Percentiles rank a stretch among this genome's conserved stretches.
These are phyloP conservation scores for Lycodopsis pacificus DNA, from an alignment of 2,797 vertebrate genomes.

Conservation along the genomic window DNA sequence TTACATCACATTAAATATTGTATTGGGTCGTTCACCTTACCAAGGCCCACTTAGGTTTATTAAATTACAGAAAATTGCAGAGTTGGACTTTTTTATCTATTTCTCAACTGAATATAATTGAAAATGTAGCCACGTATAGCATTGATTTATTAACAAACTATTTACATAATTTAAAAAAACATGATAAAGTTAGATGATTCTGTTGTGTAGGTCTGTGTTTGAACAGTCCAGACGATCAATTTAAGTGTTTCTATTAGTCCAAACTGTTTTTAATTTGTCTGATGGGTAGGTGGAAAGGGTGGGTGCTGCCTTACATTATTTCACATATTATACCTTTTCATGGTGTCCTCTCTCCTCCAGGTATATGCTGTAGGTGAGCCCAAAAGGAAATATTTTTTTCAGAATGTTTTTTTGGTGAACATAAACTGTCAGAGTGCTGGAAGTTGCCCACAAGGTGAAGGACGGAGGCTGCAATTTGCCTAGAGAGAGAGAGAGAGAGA, in stretches of 20 bases:
- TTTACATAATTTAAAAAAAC: neutral
- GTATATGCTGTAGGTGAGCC: slow-evolving; percentile 70
- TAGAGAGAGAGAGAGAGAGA: slow-evolving; percentile 41
- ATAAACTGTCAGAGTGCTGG: slow-evolving; percentile 66
- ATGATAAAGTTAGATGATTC: neutral
- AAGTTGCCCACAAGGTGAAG: slow-evolving; percentile 72
- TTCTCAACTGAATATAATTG: neutral
- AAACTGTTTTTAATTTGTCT: neutral
- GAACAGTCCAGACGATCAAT: neutral
- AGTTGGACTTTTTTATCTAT: neutral
- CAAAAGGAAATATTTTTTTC: slow-evolving; percentile 61
- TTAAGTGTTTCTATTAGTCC: neutral
- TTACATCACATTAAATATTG: neutral
- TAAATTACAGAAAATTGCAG: neutral
- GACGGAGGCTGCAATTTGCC: slow-evolving; percentile 74
- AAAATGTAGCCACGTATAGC: neutral
- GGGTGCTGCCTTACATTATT: neutral
- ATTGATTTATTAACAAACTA: neutral
- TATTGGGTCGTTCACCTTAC: neutral
- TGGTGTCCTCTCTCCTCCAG: slow-evolving; percentile 64
- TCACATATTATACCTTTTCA: slow-evolving; percentile 5
- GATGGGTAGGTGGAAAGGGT: neutral
- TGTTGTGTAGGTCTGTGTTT: neutral
- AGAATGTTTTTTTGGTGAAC: slow-evolving; percentile 74
- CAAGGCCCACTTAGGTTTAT: neutral